Base-by-base conservation (phyloP, 2,113 vertebrate species). In the Mesocricetus auratus region DNA sequence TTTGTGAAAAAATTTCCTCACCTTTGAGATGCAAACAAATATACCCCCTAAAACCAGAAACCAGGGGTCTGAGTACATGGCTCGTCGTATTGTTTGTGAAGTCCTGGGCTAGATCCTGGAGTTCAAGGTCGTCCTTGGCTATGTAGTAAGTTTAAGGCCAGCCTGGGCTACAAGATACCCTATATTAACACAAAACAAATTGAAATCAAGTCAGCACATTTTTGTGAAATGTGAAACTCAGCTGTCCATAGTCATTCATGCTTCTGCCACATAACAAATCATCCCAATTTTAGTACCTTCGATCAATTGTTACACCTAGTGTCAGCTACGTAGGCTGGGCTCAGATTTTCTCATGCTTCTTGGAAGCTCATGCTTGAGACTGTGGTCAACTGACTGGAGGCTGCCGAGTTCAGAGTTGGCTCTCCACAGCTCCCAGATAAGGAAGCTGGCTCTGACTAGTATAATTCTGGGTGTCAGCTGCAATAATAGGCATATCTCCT, bases 221-320 rank as follows among this genome's bases (percentile, higher is more conserved):
- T 66, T 45, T 83, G 69, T 15, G 2, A 92, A 4, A 47, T 47
- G 74, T 15, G 5, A 77, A 77, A 68, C 0, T 58, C 26, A 42
- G 47, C 1, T 13, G 5, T n/a, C 7, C 16, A 60, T 73, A 66
- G 83, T 22, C 77, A 50, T 66, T 8, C 83, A 64, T 68, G 11
- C 29, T 94, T 95, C 87, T 86, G 42, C 56, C 81, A 21, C 22
- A 50, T 91, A 88, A 91, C 47, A 93, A 92, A 69, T 12, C 13
- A 74, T 9, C 29, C 31, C 29, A 45, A 64, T 69, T 58, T 42
- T 82, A 66, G 31, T 78, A 33, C 15, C 45, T 78, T 94, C 47
- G 90, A 74, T n/a, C 47, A 68, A 47, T 87, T 0, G 9, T 71
- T 90, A 33, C n/a, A 16, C 29, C 3, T 53, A 75, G 39, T 36